phyloP scores from a whole-genome alignment of 1,140 invertebrate genomes.

The Luehdorfia chinensis region DNA sequence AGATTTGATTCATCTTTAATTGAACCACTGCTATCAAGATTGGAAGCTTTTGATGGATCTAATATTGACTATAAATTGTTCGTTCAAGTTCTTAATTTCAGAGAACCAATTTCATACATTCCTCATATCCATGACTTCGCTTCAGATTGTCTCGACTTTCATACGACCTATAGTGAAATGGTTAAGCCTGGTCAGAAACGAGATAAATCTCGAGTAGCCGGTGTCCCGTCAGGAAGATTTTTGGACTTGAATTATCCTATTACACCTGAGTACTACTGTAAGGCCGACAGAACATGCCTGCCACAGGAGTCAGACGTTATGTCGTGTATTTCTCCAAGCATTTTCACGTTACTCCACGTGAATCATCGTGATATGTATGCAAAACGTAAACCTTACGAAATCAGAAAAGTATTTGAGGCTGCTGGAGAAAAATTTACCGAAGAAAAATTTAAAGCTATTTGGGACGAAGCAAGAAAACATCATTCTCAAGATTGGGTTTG shows the following conservation, averaged over 20 bases:
- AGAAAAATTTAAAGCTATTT: slow-evolving; percentile 48
- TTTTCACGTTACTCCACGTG: slow-evolving; percentile 53
- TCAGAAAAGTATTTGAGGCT: slow-evolving; percentile 56
- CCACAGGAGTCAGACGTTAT: slow-evolving; percentile 61
- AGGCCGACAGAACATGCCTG: slow-evolving; percentile 45
- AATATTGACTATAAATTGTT: slow-evolving; percentile 62
- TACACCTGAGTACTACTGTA: slow-evolving; percentile 46
- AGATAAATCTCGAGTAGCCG: slow-evolving; percentile 41
- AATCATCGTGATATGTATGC: slow-evolving; percentile 63
- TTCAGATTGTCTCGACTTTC: slow-evolving; percentile 47
- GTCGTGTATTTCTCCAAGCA: slow-evolving; percentile 48
- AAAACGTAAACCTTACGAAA: slow-evolving; percentile 40
- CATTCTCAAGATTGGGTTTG: slow-evolving; percentile 64
- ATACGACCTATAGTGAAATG: slow-evolving; percentile 66
- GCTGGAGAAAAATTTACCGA: slow-evolving; percentile 50
- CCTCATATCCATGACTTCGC: slow-evolving; percentile 52
- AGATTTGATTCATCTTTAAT: slow-evolving; percentile 55
- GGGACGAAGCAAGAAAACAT: slow-evolving; percentile 55
- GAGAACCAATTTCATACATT: slow-evolving; percentile 48
- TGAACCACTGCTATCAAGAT: slow-evolving; percentile 51
- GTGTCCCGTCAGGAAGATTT: slow-evolving; percentile 59
- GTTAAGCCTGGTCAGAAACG: slow-evolving; percentile 39
- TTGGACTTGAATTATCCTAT: slow-evolving; percentile 58
- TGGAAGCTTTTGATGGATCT: slow-evolving; percentile 51
- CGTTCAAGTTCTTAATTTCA: slow-evolving; percentile 54